phyloP scores from a whole-genome alignment of 37 sponge, comb jelly and placozoan species.

The Halisarca cf. caerulea region DNA sequence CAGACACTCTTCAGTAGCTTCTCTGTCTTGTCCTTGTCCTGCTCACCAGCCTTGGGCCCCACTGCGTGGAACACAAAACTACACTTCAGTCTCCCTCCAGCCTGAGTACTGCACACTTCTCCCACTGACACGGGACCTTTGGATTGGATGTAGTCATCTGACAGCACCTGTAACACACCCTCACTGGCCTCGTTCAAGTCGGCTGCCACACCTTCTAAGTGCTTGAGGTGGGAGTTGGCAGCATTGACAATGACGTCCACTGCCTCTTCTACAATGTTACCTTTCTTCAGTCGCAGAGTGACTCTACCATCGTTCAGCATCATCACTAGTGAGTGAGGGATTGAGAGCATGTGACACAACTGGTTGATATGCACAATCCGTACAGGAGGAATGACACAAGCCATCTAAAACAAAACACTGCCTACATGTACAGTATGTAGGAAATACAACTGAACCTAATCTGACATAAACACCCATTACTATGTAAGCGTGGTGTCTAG shows the following conservation, averaged over 20 bases:
- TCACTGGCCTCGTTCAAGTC: conserved; percentile 56
- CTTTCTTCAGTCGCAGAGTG: conserved; percentile 48
- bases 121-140: conserved; percentile 32
- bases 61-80: conserved; percentile 66
- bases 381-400: no score
- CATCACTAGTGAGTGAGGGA: no score
- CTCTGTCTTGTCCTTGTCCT: conserved; percentile 34
- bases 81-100: conserved; percentile 60
- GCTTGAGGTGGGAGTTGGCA: conserved; percentile 54
- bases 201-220: conserved; percentile 62
- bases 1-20: conserved; percentile 16
- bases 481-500: no score
- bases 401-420: no score
- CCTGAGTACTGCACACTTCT: conserved; percentile 38
- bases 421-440: no score
- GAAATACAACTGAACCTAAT: no score
- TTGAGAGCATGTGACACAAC: no score
- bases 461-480: no score
- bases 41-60: conserved; percentile 8
- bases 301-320: conserved; percentile 11
- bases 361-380: no score
- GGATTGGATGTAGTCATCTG: conserved; percentile 14
- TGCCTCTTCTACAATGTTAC: conserved; percentile 51
- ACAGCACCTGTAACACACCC: conserved; percentile 32
- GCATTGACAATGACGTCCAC: conserved; percentile 69